A percentile compares a stretch with the other conserved stretches of the same genome.
Conservation (phyloP, 1,140 invertebrate species). For the Drosophila mojavensis region DNA sequence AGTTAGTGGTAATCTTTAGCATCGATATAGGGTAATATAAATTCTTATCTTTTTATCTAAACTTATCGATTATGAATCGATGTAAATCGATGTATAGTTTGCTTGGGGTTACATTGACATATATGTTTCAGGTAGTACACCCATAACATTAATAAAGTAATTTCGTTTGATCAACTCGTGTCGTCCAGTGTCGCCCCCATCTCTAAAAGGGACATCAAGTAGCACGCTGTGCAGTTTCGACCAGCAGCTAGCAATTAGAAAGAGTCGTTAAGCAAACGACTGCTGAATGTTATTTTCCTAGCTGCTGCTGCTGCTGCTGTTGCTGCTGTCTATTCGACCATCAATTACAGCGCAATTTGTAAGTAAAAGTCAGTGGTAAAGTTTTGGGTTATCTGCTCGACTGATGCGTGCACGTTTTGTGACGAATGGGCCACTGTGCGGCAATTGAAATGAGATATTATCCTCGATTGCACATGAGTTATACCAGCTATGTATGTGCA, state of each 20-base stretch:
- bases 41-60: too few species aligned
- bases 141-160: too few species aligned
- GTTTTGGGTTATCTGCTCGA: not conserved
- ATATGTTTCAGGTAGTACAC: too few species aligned
- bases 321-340: conserved; percentile 2
- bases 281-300: conserved; percentile 34
- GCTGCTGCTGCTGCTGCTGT: not conserved
- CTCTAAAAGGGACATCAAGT: not conserved
- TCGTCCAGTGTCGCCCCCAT: not conserved
- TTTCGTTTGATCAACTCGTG: not conserved
- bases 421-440: conserved; percentile 12
- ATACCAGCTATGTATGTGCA: not conserved
- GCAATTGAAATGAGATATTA: conserved; percentile 14
- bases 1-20: too few species aligned
- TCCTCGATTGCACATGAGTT: conserved; percentile 2
- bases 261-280: conserved; percentile 66
- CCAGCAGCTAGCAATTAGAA: conserved; percentile 60
- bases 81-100: not conserved
- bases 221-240: not conserved
- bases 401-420: conserved; percentile 12
- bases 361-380: conserved; percentile 8
- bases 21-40: too few species aligned
- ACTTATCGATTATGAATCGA: too few species aligned
- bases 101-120: too few species aligned
- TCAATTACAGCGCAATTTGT: conserved; percentile 22